Evolutionary conservation across 1,140 invertebrate species (phyloP), one percentile per base, ranked within the genome.

Genomic region (Papilio machaon): DNA sequence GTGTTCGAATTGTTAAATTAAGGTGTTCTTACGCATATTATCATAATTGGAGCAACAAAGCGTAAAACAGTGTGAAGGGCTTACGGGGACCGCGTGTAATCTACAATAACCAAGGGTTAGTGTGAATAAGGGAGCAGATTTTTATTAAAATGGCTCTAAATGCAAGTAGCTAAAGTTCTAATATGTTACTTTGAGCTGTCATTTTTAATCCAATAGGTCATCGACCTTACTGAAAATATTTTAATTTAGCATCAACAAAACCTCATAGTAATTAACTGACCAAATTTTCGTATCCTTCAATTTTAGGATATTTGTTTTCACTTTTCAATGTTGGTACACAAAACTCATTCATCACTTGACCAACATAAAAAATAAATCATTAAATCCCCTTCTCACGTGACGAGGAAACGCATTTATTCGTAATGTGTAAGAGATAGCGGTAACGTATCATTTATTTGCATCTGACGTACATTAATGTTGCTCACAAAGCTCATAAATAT

Each of bases 21-120:
- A 89, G 85, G 87, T 83, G 81, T 88, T 83, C 84, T 84, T 86
- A 87, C 81, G 84, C 60, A 70, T 82, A 91, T 91, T 89, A 88
- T 79, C 89, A 91, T 91, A 91, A 91, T 91, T 87, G 84, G 82
- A 85, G 85, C 89, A 87, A 84, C 84, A 88, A 83, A 79, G 84
- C 86, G 81, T 88, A 80, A 90, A 89, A 88, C 87, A 90, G 86
- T 86, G 80, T 84, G 80, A 85, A 88, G 82, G 80, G 85, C 83
- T 84, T 86, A 80, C 81, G 82, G 84, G 84, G 84, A 86, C 70
- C 82, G 81, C 82, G 75, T 82, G 80, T 79, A 83, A 88, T 86
- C 85, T 86, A 86, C 84, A 88, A 87, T 82, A 87, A 83, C 83
- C 84, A 85, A 85, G 86, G 88, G 87, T 85, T 79, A 77, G 82